Conservation (phyloP, 2,113 vertebrate genomes). For the Cheirogaleus medius region DNA sequence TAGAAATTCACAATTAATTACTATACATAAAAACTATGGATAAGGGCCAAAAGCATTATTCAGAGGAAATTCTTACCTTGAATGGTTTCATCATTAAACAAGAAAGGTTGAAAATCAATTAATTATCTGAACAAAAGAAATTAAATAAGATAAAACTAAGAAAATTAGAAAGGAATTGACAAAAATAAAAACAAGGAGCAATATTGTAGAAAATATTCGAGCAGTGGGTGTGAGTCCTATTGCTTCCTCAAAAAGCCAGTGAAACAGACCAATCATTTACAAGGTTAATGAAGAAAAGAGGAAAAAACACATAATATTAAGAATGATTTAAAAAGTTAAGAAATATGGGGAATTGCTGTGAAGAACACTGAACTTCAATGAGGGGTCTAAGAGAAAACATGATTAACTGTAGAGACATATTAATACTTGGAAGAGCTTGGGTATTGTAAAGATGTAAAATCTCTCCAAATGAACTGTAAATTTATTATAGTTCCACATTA, state of each 20-base stretch:
- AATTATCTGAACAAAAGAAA: background rate
- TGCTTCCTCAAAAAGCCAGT: background rate
- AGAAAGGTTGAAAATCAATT: constrained; percentile 20
- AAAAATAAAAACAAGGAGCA: background rate
- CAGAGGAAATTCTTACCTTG: constrained; percentile 27
- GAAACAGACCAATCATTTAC: background rate
- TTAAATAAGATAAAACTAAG: background rate
- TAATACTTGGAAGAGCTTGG: too few species aligned
- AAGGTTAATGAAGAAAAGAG: background rate
- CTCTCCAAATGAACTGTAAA: background rate
- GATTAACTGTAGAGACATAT: background rate
- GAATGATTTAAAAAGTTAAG: background rate
- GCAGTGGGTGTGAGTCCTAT: background rate
- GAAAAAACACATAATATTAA: background rate
- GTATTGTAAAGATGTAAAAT: background rate
- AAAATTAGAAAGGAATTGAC: background rate
- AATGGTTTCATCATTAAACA: constrained; percentile 5
- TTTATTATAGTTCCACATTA: background rate
- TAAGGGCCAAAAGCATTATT: background rate
- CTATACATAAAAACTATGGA: background rate
- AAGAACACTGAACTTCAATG: background rate
- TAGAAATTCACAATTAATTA: background rate
- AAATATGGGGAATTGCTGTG: background rate
- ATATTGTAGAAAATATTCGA: background rate
- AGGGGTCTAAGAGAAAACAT: background rate